Base-by-base conservation (phyloP, 92 coral and sea anemone species). In the Muricea muricata region DNA sequence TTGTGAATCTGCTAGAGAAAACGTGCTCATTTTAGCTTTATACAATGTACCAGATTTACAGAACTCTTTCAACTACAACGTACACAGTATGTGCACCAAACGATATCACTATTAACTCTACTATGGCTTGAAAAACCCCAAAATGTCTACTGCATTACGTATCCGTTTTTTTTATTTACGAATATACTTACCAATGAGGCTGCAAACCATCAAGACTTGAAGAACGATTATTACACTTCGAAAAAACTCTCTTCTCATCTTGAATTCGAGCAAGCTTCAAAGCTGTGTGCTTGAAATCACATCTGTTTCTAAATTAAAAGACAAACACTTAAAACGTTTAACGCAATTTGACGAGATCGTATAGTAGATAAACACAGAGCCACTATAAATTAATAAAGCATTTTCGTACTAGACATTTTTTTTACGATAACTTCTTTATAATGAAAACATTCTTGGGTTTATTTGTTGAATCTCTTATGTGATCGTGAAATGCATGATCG, bases 261-360 rank as follows among this genome's bases (percentile, higher is more conserved):
- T 63, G 65, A 57, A 21, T 20, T 14, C 1, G 30, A 25, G 7
- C 37, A 30, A 26, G 39, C 3, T 12, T 28, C 37, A 18, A 20
- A 0, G 37, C 37, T 0, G 35, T 28, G 18, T 28, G n/a, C 60
- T 13, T 52, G 23, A 28, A 63, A 4, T 63, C 70, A 28, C 70
- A 10, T 63, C 70, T 63, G 21, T 63, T 32, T 32, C 37, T 63
- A 63, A 63, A 63, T 63, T 63, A 63, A 63, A 63, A 63, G 37
- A 63, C 70, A 63, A 63, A 63, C 37, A 63, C 70, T 30, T 9
- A 25, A 10, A 63, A 63, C 70, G 70, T 15, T 63, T 63, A 63
- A 26, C 37, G 70, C 37, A 13, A 28, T 63, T 63, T 63, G 30
- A 26, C 6, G 5, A 63, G 70, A 25, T 63, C 70, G 34, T 7